Percentiles rank a stretch among this genome's conserved stretches.
phyloP scores from a whole-genome alignment of 2,797 vertebrate genomes.

The Zonotrichia albicollis region DNA sequence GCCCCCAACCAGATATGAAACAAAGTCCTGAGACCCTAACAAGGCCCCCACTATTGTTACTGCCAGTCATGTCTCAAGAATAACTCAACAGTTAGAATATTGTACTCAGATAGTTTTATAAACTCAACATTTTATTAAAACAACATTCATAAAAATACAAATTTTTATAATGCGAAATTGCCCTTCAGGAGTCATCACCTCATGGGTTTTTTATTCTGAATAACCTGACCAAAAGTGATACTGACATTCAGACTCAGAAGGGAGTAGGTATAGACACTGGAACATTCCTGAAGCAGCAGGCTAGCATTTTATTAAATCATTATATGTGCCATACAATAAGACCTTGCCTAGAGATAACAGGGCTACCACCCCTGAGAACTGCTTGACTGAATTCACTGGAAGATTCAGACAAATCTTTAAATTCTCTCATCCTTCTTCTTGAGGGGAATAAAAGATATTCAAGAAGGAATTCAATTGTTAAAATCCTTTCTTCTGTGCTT shows the following conservation, averaged over 20 bases:
- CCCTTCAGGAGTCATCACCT: background rate
- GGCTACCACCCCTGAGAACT: background rate
- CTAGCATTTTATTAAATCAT: background rate
- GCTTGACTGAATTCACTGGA: background rate
- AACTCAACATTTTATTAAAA: background rate
- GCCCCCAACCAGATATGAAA: background rate
- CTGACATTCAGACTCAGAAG: background rate
- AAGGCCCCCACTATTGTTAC: background rate
- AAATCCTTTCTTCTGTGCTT: background rate
- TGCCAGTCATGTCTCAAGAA: background rate
- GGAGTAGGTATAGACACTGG: background rate
- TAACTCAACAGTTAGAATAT: background rate
- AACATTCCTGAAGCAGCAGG: background rate
- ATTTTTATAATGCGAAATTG: background rate
- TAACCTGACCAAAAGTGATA: background rate
- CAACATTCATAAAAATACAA: accelerated
- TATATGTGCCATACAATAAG: background rate
- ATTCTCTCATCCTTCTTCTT: background rate
- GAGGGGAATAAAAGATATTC: background rate
- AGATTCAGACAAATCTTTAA: background rate
- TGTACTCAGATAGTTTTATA: background rate
- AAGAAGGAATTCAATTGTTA: background rate
- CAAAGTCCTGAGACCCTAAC: background rate
- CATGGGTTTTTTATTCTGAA: background rate
- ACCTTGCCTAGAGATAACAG: background rate